Conservation (phyloP, 2,113 vertebrate species). For the Anoura caudifer region DNA sequence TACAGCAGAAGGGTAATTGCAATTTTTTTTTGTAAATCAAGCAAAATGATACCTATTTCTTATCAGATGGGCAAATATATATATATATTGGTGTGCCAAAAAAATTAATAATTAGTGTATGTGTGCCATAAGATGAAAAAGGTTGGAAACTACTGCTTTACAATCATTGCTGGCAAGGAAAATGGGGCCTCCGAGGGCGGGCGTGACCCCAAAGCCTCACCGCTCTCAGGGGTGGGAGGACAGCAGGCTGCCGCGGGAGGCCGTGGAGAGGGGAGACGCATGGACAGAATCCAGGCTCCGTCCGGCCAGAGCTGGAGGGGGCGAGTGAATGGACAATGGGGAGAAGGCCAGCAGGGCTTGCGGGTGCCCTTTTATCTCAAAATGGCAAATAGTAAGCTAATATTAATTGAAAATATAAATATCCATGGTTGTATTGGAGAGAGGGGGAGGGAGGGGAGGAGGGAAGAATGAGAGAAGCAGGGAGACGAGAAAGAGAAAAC, state of each 20-base stretch:
- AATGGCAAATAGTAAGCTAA: not conserved
- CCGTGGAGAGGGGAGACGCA: not conserved
- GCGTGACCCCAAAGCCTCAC: not conserved
- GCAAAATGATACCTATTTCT: not conserved
- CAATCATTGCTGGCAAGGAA: not conserved
- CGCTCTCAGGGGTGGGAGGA: accelerated
- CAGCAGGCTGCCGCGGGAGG: not conserved
- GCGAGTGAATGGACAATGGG: not conserved
- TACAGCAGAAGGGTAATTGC: not conserved
- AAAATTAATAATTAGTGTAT: not conserved
- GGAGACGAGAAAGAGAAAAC: not conserved
- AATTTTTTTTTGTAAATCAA: not conserved
- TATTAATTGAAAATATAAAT: not conserved
- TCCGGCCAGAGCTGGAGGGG: not conserved
- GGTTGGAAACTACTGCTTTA: not conserved
- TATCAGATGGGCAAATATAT: not conserved
- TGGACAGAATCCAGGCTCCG: not conserved
- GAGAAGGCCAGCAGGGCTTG: not conserved
- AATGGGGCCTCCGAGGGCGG: accelerated
- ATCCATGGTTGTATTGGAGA: not conserved
- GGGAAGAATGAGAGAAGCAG: not conserved
- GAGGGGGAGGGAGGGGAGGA: not conserved
- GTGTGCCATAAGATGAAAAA: not conserved
- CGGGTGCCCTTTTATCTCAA: not conserved
- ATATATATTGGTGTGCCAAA: not conserved